A percentile compares a stretch with the other conserved stretches of the same genome.
phyloP scores from a whole-genome alignment of 1,140 invertebrate species.

The Drosophila carrolli region DNA sequence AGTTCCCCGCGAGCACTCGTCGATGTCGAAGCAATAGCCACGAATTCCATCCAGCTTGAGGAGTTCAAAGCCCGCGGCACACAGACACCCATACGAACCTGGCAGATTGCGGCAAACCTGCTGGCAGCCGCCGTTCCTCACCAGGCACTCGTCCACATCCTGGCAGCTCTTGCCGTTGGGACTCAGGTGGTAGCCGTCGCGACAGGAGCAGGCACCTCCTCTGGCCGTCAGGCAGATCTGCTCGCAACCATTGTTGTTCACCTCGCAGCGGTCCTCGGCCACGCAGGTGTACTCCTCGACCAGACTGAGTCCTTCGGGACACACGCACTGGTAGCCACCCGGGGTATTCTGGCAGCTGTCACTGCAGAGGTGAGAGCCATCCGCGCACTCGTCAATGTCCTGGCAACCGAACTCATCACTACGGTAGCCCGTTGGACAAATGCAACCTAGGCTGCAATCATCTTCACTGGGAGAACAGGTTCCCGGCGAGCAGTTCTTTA shows the following conservation, averaged over 20 bases:
- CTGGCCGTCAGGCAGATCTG: slow-evolving; percentile 84
- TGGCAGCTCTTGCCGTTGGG: slow-evolving; percentile 75
- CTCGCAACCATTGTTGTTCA: slow-evolving; percentile 86
- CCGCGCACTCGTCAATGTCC: slow-evolving; percentile 92
- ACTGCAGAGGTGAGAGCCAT: slow-evolving; percentile 89
- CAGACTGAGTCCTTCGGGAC: slow-evolving; percentile 87
- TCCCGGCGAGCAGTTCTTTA: slow-evolving; percentile 69
- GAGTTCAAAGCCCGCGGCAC: slow-evolving; percentile 83
- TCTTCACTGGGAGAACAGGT: slow-evolving; percentile 87
- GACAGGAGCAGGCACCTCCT: slow-evolving; percentile 85
- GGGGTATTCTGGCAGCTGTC: slow-evolving; percentile 93
- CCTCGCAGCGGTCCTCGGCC: slow-evolving; percentile 87
- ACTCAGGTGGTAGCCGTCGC: slow-evolving; percentile 84
- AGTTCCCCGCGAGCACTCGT: slow-evolving; percentile 89
- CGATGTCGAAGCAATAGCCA: slow-evolving; percentile 86
- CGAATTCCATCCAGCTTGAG: slow-evolving; percentile 47
- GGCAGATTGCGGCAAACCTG: slow-evolving; percentile 90
- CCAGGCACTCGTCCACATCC: slow-evolving; percentile 93
- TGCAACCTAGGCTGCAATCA: slow-evolving; percentile 85
- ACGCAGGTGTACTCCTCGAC: slow-evolving; percentile 84
- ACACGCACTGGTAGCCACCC: slow-evolving; percentile 93
- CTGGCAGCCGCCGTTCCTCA: slow-evolving; percentile 88
- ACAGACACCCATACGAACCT: slow-evolving; percentile 88
- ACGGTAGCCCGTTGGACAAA: slow-evolving; percentile 85
- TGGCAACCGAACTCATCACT: slow-evolving; percentile 63